Base-by-base conservation (phyloP, 2,113 vertebrate genomes). In the Gasterosteus nipponicus region DNA sequence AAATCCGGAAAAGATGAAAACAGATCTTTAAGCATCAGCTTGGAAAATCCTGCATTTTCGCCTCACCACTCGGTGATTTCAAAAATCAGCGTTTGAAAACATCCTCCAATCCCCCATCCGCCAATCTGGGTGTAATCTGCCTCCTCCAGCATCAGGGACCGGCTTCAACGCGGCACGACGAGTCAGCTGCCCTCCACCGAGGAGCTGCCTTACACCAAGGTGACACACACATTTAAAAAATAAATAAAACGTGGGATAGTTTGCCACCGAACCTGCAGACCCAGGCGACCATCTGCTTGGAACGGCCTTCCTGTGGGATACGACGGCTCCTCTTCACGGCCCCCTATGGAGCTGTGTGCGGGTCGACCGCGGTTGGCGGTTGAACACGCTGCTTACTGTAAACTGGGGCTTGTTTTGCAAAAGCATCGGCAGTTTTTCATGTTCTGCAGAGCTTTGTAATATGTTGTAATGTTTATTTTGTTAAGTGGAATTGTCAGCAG, bases 201-300 rank as follows among this genome's bases (percentile, higher is more conserved):
- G 35, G 35, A 38, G 35, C 35, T 38, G 35, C 35, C 5, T 38
- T 38, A 7, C 7, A 38, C 35, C 35, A 38, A 38, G 35, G 79
- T 78, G 79, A 88, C 69, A 75, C 68, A 53, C 47, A 70, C 56
- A 33, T 3, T 15, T 11, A 46, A 15, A 6, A 62, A 53, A 58
- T 38, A 60, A 71, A 80, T 73, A 39, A 72, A 62, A 41, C 65
- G 74, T 54, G 84, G 80, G 69, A 73, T 81, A 78, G 63, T 60
- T 81, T 69, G 72, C 84, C 76, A 81, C 78, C 26, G 57, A 84
- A 87, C 62, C 69, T 69, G 49, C 70, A 86, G 73, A 89, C 78
- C 82, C 69, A 79, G 82, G 87, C 86, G 87, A 88, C 90, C 90
- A 90, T 91, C 90, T 91, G 90, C 84, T 85, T 33, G n/a, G n/a